Conservation (phyloP, 2,797 vertebrate genomes). For the Hemibagrus guttatus region DNA sequence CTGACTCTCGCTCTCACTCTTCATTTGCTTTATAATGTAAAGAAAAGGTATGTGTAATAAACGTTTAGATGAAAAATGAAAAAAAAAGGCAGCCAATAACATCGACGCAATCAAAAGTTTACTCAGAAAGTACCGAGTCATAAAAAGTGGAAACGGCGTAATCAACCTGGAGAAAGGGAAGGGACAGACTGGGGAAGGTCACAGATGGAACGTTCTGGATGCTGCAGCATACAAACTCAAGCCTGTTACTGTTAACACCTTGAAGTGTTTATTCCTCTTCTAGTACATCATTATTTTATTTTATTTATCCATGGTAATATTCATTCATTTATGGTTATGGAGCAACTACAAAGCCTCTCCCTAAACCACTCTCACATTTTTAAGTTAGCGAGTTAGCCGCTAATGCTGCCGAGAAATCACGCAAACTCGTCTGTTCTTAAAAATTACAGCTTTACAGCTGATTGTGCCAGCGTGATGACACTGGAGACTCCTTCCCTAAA, state of each 20-base stretch:
- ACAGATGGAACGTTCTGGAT: neutral
- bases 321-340: neutral
- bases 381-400: neutral
- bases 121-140: neutral
- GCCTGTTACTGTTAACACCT: neutral
- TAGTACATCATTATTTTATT: neutral
- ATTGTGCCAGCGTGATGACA: too few relatives aligned
- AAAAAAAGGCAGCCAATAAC: neutral
- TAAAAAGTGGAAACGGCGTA: neutral
- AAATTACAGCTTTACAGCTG: neutral
- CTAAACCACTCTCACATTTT: neutral
- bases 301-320: neutral
- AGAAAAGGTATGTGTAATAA: neutral
- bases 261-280: neutral
- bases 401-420: neutral
- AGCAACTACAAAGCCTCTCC: neutral
- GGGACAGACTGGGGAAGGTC: neutral
- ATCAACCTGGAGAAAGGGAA: neutral
- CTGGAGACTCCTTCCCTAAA: too few relatives aligned
- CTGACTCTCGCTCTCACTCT: neutral
- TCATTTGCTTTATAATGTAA: neutral
- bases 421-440: neutral
- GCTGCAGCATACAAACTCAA: neutral
- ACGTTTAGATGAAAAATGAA: neutral
- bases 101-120: neutral